phyloP scores from a whole-genome alignment of 2,113 vertebrate species.

The Cyanoramphus novaezelandiae region DNA sequence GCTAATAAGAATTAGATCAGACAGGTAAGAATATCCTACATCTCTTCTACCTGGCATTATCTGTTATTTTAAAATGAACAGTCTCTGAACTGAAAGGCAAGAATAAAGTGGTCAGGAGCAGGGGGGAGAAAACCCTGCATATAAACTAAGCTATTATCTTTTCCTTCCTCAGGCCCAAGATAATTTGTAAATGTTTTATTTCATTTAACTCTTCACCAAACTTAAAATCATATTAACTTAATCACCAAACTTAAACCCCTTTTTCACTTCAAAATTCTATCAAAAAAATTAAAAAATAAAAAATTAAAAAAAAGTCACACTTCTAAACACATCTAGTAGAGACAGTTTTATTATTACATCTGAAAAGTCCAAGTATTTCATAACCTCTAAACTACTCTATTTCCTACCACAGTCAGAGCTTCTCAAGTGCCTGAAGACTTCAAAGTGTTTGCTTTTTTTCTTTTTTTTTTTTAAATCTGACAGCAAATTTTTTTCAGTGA shows the following conservation, averaged over 20 bases:
- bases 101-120: accelerated
- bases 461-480: background rate
- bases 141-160: background rate
- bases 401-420: background rate
- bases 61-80: background rate
- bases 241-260: too few relatives aligned
- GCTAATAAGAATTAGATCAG: background rate
- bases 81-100: background rate
- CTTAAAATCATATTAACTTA: background rate
- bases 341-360: background rate
- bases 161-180: background rate
- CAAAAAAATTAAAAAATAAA: background rate
- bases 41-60: background rate
- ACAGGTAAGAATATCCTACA: accelerated
- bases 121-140: accelerated
- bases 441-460: background rate
- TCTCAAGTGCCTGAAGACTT: background rate
- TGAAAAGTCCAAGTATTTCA: background rate
- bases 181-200: background rate
- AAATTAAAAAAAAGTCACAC: background rate
- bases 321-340: background rate
- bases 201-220: background rate
- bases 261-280: background rate
- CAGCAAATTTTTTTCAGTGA: background rate
- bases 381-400: background rate